Evolutionary conservation across 2,113 vertebrate genomes (phyloP).

Genomic region (Ranitomeya imitator): DNA sequence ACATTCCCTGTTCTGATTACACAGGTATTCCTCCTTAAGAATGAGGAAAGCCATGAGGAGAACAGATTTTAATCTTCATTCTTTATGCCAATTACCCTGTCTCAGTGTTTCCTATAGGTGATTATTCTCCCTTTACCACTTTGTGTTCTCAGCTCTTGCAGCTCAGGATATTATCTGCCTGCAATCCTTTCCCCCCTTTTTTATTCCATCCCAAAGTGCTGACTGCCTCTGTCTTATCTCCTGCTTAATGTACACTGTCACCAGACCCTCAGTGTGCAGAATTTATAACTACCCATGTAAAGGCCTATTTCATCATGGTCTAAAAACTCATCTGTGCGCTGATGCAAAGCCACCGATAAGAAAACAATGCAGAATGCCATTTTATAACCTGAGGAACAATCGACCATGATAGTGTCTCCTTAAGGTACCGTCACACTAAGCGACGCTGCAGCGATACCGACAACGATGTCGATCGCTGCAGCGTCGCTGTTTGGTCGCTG

Average conservation of each 20-base stretch:
- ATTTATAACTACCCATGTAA: conserved; percentile 18
- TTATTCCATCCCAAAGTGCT: conserved; percentile 7
- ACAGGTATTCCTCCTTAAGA: background rate
- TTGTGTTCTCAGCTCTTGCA: conserved; percentile 18
- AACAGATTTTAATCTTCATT: conserved; percentile 34
- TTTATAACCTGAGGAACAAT: background rate
- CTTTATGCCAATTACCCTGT: conserved; percentile 36
- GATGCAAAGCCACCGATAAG: conserved; percentile 23
- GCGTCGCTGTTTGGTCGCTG: no score
- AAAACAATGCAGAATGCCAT: conserved; percentile 22
- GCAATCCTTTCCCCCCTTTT: background rate
- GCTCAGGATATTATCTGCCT: conserved; percentile 26
- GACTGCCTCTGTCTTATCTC: conserved; percentile 42
- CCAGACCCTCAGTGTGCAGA: conserved; percentile 32
- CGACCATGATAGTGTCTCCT: background rate
- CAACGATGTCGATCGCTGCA: no score
- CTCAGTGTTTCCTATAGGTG: conserved; percentile 33
- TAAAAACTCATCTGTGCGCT: background rate
- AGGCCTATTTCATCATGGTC: conserved; percentile 20
- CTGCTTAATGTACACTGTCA: conserved; percentile 28
- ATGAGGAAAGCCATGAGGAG: conserved; percentile 9
- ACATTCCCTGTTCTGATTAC: background rate
- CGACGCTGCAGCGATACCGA: no score
- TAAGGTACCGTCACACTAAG: no score
- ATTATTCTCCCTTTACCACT: conserved; percentile 19